Conservation (phyloP, 2,113 vertebrate genomes). For the Numenius arquata region DNA sequence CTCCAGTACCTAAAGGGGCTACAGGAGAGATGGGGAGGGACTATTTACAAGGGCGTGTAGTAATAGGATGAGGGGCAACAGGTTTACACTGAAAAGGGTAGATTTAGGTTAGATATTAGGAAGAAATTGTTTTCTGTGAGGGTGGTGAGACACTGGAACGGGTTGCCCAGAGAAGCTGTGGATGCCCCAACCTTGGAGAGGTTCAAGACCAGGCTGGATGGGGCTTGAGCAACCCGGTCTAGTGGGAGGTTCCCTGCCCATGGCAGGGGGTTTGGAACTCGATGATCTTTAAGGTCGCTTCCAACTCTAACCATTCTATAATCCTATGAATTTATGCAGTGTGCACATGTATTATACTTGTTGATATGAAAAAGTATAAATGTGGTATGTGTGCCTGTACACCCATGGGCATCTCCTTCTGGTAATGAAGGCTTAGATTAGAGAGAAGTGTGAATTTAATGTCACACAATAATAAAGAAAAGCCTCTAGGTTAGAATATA, state of each 20-base stretch:
- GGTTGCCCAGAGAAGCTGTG: background rate
- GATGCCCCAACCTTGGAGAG: background rate
- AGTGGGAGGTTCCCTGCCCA: background rate
- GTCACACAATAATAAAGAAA: background rate
- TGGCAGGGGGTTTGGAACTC: background rate
- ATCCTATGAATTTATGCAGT: background rate
- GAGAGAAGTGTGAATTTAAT: background rate
- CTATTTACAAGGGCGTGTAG: background rate
- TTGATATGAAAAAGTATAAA: background rate
- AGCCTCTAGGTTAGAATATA: background rate
- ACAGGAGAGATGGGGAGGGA: background rate
- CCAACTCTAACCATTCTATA: background rate
- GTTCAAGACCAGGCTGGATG: background rate
- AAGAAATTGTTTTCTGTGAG: background rate
- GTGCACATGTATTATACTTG: fast-evolving
- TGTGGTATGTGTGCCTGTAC: background rate
- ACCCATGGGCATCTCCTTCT: background rate
- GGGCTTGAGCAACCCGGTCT: background rate
- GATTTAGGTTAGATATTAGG: background rate
- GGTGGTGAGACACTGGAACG: background rate
- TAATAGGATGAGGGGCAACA: no score
- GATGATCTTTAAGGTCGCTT: background rate
- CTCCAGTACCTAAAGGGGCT: background rate
- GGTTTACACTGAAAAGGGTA: background rate
- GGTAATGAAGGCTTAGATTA: background rate